Evolutionary conservation across 2,888 invertebrate genomes (phyloP), one percentile per base, ranked within the genome.

Genomic region (Phymatocera aterrima): DNA sequence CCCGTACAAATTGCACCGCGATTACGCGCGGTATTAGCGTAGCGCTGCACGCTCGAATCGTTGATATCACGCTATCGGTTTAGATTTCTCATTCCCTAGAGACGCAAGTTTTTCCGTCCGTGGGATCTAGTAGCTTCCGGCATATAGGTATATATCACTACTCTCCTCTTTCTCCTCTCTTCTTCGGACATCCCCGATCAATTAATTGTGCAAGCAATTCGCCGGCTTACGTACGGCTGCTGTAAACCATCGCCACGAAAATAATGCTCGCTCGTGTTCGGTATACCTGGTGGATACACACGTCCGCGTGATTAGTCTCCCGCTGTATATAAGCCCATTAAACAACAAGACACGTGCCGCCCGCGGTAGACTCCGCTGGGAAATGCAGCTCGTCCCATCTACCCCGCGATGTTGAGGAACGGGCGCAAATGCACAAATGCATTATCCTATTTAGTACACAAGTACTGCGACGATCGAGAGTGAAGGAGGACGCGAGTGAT

Each of bases 221-320:
- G 3, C 8, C 4, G 24, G 68, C 21, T 18, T 64, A 43, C 8
- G 10, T 21, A 24, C 12, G 28, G 57, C 57, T 64, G 21, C 28
- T 43, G 68, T 68, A 46, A 68, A 68, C 68, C 43, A 68, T 68
- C 24, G 46, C 43, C 68, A 43, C 15, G 10, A 21, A 5, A 64
- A 43, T 24, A 68, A 24, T n/a, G n/a, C n/a, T 12, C 10, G 12
- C 12, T 5, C 31, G 60, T 61, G n/a, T 54, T 2, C 12, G 54
- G 18, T 21, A 21, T 15, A 18, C n/a, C 21, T 54, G 37, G 64
- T 61, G 15, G 24, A 18, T 64, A 37, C 28, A 68, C 15, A 18
- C n/a, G 18, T 46, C 43, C 24, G 43, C 60, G 75, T 75, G 75
- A 75, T 75, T 75, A 75, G 75, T 54, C 75, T 60, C 57, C 75